Evolutionary conservation across 2,113 vertebrate genomes (phyloP), one percentile per base, ranked within the genome.

Genomic region (Menidia beryllina): DNA sequence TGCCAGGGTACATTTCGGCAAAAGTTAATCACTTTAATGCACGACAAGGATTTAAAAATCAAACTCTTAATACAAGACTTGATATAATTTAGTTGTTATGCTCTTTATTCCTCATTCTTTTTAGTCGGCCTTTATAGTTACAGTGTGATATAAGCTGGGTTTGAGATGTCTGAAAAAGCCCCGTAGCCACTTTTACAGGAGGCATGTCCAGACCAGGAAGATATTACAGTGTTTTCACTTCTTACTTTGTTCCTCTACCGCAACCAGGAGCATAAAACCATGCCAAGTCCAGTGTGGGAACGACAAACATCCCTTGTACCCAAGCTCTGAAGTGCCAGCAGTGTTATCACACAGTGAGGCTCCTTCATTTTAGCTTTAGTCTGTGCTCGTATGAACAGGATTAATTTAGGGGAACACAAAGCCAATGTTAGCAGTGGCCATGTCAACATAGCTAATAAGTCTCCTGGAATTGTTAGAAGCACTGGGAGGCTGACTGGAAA

Each of bases 251-350:
- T 81, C 77, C 61, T 67, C 59, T 36, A 47, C 65, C 7, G 9
- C 21, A 20, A 73, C 67, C 82, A 77, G 78, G 49, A 71, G 77
- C 63, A 67, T 48, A 69, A 80, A 82, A 27, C 70, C 55, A 76
- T 87, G 88, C 86, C 87, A 92, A 91, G 82, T 84, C 77, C 72
- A 86, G 75, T 92, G 91, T 92, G 89, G 91, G 91, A 92, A 92
- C 75, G 72, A 89, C 89, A 92, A 92, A 92, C 90, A 91, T 83
- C 87, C 71, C 87, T 70, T 74, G 75, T 89, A 92, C 89, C 85
- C 89, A 89, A 81, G 84, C 81, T 64, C 80, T 67, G 66, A 86
- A 76, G 72, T 88, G 82, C 88, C 85, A 84, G 82, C 62, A 70
- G 77, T n/a, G 27, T 85, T 86, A 89, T 89, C 80, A 84, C 80